Conservation (phyloP, 2,113 vertebrate genomes). For the Tachycineta bicolor region DNA sequence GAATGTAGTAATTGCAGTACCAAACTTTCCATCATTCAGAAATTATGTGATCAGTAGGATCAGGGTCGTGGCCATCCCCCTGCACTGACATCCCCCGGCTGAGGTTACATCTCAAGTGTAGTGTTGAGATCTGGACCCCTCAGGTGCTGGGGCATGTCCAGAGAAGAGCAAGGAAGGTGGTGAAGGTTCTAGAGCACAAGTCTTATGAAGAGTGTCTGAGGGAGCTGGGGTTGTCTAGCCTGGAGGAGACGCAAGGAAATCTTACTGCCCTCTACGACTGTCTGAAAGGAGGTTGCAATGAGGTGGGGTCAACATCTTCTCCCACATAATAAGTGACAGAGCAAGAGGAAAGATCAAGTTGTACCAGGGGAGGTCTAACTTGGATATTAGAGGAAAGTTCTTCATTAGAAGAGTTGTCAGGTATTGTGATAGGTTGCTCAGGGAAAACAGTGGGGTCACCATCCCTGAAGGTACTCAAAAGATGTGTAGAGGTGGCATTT, state of each 20-base stretch:
- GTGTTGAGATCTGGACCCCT: not conserved
- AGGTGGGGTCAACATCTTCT: not conserved
- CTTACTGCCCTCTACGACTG: not conserved
- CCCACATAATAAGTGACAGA: not conserved
- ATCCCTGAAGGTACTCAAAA: not conserved
- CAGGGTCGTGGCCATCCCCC: rapidly evolving
- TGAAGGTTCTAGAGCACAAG: not conserved
- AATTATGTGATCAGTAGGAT: not conserved
- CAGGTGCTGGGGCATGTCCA: not conserved
- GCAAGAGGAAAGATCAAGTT: not conserved
- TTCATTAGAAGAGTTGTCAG: not conserved
- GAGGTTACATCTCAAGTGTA: not conserved
- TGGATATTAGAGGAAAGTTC: not conserved
- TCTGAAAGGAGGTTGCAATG: not conserved
- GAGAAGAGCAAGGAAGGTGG: not conserved
- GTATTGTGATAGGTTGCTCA: not conserved
- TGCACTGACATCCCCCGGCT: not conserved
- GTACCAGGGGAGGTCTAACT: not conserved
- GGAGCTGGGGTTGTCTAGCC: not conserved
- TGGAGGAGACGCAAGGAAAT: not conserved
- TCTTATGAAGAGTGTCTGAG: not conserved
- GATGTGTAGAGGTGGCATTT: not conserved
- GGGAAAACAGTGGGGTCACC: not conserved
- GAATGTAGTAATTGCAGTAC: not conserved
- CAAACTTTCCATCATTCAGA: not conserved